phyloP scores from a whole-genome alignment of 2,113 vertebrate genomes.

The Phrynosoma blainvillii region DNA sequence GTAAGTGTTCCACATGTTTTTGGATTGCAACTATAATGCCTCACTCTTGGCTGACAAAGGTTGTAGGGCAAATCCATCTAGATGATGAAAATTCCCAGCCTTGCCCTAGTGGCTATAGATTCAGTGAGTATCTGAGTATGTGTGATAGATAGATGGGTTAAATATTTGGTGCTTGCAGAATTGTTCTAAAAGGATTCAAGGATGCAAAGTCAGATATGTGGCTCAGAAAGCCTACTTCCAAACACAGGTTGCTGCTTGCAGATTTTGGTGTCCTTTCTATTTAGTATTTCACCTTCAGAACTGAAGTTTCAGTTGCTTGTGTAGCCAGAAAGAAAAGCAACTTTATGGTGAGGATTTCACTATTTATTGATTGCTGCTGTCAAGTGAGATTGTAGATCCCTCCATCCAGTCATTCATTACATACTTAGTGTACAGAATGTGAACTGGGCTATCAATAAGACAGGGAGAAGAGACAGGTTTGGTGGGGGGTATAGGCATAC shows the following conservation, averaged over 20 bases:
- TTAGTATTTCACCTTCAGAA: slow-evolving; percentile 12
- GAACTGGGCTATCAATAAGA: slow-evolving; percentile 6
- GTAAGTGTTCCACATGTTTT: too few species aligned
- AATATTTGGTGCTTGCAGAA: not conserved
- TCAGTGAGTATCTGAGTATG: not conserved
- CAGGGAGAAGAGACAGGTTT: not conserved
- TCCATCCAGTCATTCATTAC: slow-evolving; percentile 24
- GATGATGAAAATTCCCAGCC: too few species aligned
- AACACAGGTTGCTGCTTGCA: not conserved
- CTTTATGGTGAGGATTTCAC: slow-evolving; percentile 14
- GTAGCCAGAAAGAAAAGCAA: slow-evolving; percentile 27
- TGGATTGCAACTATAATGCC: too few species aligned
- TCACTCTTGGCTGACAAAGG: too few species aligned
- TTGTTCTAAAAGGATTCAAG: too few species aligned
- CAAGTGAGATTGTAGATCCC: slow-evolving; percentile 15
- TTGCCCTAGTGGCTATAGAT: not conserved
- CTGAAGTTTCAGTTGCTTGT: slow-evolving; percentile 30
- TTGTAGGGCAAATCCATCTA: too few species aligned
- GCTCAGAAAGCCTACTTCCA: not conserved
- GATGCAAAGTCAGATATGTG: not conserved
- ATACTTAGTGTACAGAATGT: slow-evolving; percentile 11
- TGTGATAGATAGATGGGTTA: not conserved
- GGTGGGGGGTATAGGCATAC: not conserved
- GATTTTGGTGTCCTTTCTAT: not conserved
- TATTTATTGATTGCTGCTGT: slow-evolving; percentile 36